These are phyloP conservation scores for Periophthalmus magnuspinnatus DNA, from an alignment of 2,797 vertebrate species.

Conservation along the genomic window DNA sequence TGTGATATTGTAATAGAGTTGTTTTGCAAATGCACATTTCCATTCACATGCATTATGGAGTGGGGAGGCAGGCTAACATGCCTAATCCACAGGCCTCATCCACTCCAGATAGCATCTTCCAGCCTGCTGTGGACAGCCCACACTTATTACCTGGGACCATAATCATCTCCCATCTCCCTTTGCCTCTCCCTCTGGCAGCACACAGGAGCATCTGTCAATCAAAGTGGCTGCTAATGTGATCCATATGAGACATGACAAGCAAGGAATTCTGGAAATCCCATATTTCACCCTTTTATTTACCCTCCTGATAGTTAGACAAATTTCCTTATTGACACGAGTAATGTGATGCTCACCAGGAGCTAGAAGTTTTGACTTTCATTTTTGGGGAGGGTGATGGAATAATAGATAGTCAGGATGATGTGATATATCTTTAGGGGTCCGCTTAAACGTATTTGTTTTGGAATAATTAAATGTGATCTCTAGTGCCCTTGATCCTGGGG, in stretches of 20 bases:
- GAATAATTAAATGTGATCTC: slow-evolving; percentile 80
- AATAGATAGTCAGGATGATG: slow-evolving; percentile 52
- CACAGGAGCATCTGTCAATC: slow-evolving; percentile 79
- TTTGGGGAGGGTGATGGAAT: slow-evolving; percentile 41
- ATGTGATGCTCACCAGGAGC: slow-evolving; percentile 53
- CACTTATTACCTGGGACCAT: slow-evolving; percentile 76
- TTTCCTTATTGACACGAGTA: slow-evolving; percentile 74
- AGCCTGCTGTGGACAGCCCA: slow-evolving; percentile 63
- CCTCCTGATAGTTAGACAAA: slow-evolving; percentile 73
- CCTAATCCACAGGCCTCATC: slow-evolving; percentile 60
- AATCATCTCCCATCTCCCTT: slow-evolving; percentile 73
- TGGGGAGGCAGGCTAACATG: slow-evolving; percentile 48
- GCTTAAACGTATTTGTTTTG: slow-evolving; percentile 70
- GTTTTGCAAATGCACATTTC: background rate
- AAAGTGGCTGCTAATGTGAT: slow-evolving; percentile 68
- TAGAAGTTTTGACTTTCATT: slow-evolving; percentile 44
- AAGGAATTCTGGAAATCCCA: slow-evolving; percentile 73
- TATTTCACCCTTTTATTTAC: slow-evolving; percentile 74
- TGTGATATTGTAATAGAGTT: background rate
- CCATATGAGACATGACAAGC: slow-evolving; percentile 69
- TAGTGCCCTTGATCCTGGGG: slow-evolving; percentile 75
- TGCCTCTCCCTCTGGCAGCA: slow-evolving; percentile 66
- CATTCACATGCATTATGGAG: slow-evolving; percentile 16
- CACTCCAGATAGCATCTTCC: slow-evolving; percentile 63
- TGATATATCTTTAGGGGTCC: slow-evolving; percentile 55